Evolutionary conservation across 2,888 invertebrate genomes (phyloP).

Genomic region (Drosophila macrospina): DNA sequence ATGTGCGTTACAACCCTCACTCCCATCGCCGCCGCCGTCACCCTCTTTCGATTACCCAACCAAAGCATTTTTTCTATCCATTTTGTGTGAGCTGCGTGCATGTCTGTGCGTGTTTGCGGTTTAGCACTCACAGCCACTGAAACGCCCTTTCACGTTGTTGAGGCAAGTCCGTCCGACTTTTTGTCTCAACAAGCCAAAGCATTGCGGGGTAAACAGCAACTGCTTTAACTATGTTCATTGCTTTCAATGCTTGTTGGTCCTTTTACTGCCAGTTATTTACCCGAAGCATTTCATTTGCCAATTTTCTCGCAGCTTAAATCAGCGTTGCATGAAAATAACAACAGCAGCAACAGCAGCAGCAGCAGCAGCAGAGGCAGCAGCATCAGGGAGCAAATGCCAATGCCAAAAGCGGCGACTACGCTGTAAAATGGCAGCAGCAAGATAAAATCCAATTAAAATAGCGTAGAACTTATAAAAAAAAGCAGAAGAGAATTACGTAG

Average conservation of each 20-base stretch:
- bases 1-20: too few relatives aligned
- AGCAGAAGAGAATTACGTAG: slow-evolving; percentile 15
- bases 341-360: slow-evolving; percentile 28
- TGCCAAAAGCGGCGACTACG: slow-evolving; percentile 34
- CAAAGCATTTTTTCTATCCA: slow-evolving; percentile 5
- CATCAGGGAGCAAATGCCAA: slow-evolving; percentile 30
- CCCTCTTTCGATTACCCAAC: background rate
- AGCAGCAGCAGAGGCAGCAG: slow-evolving; percentile 4
- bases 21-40: too few relatives aligned
- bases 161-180: slow-evolving; percentile 35
- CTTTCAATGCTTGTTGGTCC: slow-evolving; percentile 16
- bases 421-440: slow-evolving; percentile 66
- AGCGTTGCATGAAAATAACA: slow-evolving; percentile 69
- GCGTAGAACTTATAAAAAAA: slow-evolving; percentile 57
- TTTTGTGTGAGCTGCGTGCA: slow-evolving; percentile 20
- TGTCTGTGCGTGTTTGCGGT: slow-evolving; percentile 70
- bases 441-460: slow-evolving; percentile 80
- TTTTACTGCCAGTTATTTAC: slow-evolving; percentile 65
- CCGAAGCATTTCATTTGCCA: slow-evolving; percentile 77
- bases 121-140: slow-evolving; percentile 42
- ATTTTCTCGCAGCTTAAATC: slow-evolving; percentile 72
- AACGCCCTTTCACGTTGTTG: slow-evolving; percentile 26
- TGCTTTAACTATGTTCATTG: slow-evolving; percentile 36
- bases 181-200: slow-evolving; percentile 64
- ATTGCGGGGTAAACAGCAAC: slow-evolving; percentile 12